Conservation (phyloP, 2,113 vertebrate species). For the Rhineura floridana region DNA sequence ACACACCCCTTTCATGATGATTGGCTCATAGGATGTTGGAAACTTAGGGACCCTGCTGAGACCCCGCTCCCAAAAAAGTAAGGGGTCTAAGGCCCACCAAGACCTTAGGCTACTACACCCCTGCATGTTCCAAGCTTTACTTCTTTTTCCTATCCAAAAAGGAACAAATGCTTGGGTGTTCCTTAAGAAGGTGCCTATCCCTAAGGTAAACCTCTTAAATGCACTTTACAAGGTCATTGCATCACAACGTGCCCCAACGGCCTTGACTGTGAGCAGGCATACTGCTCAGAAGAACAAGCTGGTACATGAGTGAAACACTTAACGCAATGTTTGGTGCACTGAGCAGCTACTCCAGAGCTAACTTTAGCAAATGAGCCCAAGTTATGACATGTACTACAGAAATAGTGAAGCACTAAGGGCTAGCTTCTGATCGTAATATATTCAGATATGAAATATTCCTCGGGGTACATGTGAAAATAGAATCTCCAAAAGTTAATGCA, state of each 20-base stretch:
- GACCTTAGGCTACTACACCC: no score
- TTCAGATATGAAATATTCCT: constrained; percentile 70
- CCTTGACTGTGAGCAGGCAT: background rate
- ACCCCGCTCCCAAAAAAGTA: no score
- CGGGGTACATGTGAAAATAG: constrained; percentile 55
- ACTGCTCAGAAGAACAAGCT: background rate
- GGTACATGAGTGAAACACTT: background rate
- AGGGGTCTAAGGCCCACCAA: no score
- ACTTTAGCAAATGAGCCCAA: constrained; percentile 40
- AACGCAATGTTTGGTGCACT: constrained; percentile 12
- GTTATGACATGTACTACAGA: constrained; percentile 30
- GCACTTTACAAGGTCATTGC: background rate
- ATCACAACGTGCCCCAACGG: background rate
- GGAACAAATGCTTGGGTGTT: background rate
- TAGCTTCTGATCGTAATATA: constrained; percentile 65
- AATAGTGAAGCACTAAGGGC: constrained; percentile 42
- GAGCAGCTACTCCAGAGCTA: constrained; percentile 36
- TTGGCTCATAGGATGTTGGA: no score
- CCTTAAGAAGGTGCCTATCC: no score
- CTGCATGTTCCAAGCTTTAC: background rate
- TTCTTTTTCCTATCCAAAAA: background rate
- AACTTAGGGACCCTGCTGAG: no score
- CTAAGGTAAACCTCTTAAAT: no score
- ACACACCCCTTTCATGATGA: no score
- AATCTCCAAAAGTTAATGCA: constrained; percentile 62